Evolutionary conservation across 1,140 invertebrate species (phyloP).

Genomic region (Helicorthomorpha holstii): DNA sequence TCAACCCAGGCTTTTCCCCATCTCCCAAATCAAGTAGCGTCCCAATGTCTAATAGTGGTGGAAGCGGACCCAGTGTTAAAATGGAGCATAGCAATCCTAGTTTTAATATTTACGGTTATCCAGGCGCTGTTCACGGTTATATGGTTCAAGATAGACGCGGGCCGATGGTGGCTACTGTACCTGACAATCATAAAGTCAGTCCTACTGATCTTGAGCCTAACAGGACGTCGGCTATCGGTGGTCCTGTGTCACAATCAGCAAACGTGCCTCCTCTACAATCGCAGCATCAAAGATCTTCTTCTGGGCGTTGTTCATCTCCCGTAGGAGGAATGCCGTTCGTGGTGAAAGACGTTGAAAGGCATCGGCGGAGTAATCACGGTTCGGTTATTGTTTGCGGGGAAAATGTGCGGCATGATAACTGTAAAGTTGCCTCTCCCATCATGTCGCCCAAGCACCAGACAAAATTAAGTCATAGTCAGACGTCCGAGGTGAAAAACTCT

Average conservation of each 20-base stretch:
- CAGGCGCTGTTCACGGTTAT: conserved; percentile 40
- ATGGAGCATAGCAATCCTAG: conserved; percentile 37
- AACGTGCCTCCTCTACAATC: not conserved
- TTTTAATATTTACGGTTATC: conserved; percentile 49
- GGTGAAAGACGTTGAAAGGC: not conserved
- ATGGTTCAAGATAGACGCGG: conserved; percentile 29
- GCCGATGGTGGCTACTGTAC: conserved; percentile 3
- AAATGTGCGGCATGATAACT: not conserved
- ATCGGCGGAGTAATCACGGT: not conserved
- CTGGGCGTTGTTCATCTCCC: too few species aligned
- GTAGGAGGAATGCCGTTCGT: too few species aligned
- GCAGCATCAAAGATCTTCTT: too few species aligned
- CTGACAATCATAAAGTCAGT: not conserved
- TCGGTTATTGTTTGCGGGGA: not conserved
- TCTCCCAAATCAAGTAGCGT: too few species aligned
- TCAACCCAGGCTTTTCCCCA: not conserved
- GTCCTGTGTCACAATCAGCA: not conserved
- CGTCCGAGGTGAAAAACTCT: too few species aligned
- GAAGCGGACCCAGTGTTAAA: conserved; percentile 12
- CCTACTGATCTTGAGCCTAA: not conserved
- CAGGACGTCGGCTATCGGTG: not conserved
- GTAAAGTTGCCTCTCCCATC: not conserved
- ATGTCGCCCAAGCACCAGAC: not conserved
- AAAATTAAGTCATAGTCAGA: too few species aligned
- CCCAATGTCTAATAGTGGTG: conserved; percentile 4